phyloP scores from a whole-genome alignment of 2,888 invertebrate species.

The Prosopocoilus inquinatus region DNA sequence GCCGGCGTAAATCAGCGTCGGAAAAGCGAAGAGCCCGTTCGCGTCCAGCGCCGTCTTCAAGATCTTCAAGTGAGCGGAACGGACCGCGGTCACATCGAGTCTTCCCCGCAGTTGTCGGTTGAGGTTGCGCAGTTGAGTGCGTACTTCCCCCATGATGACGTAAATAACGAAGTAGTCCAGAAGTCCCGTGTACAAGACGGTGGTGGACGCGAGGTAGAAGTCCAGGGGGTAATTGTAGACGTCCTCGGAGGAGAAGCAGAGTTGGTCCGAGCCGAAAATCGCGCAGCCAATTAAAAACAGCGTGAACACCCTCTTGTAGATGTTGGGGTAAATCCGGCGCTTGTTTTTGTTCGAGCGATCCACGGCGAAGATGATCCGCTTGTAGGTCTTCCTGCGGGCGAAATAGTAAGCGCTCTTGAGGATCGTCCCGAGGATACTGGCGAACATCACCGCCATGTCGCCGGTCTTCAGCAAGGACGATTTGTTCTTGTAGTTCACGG shows the following conservation, averaged over 20 bases:
- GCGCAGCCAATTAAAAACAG: not conserved
- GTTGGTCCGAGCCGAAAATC: not conserved
- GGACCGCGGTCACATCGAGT: not conserved
- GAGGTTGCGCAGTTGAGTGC: not conserved
- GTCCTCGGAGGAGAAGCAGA: too few relatives aligned
- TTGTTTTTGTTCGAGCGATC: too few relatives aligned
- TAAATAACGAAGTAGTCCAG: not conserved
- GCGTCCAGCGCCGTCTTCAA: not conserved
- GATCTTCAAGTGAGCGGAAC: too few relatives aligned
- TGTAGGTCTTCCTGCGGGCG: not conserved
- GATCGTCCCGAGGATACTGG: not conserved
- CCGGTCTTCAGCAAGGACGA: too few relatives aligned
- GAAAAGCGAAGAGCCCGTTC: not conserved
- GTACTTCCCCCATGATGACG: not conserved
- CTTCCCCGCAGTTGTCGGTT: not conserved
- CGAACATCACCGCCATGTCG: not conserved
- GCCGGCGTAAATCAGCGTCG: not conserved
- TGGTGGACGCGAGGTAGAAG: not conserved
- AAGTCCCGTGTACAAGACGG: not conserved
- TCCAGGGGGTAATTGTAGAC: too few relatives aligned
- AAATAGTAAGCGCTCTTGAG: not conserved
- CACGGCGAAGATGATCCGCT: not conserved
- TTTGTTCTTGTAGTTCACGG: too few relatives aligned
- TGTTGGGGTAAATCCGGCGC: too few relatives aligned
- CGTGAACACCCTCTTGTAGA: too few relatives aligned